Evolutionary conservation across 2,888 invertebrate genomes (phyloP).

Genomic region (Anaspis maculata): DNA sequence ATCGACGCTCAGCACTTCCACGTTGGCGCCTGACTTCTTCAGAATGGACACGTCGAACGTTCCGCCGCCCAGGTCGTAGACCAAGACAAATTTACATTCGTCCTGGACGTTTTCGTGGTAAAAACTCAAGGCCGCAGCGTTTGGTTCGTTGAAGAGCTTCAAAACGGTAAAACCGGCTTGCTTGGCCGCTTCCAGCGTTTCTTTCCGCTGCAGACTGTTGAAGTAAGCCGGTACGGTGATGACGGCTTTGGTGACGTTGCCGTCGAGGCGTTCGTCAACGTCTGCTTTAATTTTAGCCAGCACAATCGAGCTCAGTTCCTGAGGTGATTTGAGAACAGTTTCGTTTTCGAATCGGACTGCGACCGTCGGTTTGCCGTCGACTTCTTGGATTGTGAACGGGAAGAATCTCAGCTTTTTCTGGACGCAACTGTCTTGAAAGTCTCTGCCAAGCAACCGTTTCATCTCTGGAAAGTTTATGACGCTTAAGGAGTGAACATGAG

Average conservation of each 20-base stretch:
- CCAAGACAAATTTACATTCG: slow-evolving; percentile 13
- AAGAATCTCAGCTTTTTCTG: not conserved
- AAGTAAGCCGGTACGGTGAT: slow-evolving; percentile 14
- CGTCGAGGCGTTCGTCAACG: no score
- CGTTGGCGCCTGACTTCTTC: slow-evolving; percentile 8
- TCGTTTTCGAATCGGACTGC: not conserved
- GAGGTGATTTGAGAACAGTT: not conserved
- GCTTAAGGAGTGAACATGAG: not conserved
- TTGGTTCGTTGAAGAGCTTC: no score
- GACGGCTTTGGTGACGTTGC: slow-evolving; percentile 6
- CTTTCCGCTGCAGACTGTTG: slow-evolving; percentile 7
- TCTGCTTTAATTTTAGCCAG: no score
- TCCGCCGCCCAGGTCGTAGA: slow-evolving; percentile 24
- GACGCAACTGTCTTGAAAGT: not conserved
- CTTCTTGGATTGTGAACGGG: not conserved
- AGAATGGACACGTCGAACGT: slow-evolving; percentile 23
- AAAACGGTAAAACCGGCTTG: slow-evolving; percentile 8
- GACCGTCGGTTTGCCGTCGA: not conserved
- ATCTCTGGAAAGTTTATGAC: not conserved
- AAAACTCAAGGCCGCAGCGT: slow-evolving; percentile 7
- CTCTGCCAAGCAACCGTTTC: not conserved
- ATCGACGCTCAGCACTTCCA: slow-evolving; percentile 17
- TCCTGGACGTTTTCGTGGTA: slow-evolving; percentile 11
- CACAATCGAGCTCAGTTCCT: slow-evolving; percentile 7
- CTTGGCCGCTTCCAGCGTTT: slow-evolving; percentile 7